These are phyloP conservation scores for Microplitis deprimator DNA, from an alignment of 2,888 invertebrate species.

Conservation along the genomic window DNA sequence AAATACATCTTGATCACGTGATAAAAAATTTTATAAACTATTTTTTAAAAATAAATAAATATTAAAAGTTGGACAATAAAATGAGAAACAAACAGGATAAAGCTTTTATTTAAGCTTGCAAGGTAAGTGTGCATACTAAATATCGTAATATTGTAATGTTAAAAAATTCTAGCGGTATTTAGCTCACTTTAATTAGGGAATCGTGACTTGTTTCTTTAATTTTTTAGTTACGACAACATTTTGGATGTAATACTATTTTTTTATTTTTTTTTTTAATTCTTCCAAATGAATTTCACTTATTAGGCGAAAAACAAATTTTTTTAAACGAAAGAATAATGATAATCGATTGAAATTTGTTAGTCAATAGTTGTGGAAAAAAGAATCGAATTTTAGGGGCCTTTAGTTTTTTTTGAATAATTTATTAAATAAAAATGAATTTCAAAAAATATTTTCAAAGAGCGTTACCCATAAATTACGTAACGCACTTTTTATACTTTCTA, in stretches of 20 bases:
- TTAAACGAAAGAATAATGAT: too few relatives aligned
- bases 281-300: background rate
- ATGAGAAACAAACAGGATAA: conserved; percentile 49
- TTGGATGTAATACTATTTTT: conserved; percentile 52
- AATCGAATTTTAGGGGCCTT: too few relatives aligned
- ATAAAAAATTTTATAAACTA: background rate
- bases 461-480: too few relatives aligned
- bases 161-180: conserved; percentile 70
- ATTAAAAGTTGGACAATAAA: background rate
- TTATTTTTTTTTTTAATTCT: background rate
- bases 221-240: conserved; percentile 55
- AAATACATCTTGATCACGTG: background rate
- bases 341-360: too few relatives aligned
- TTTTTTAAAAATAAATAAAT: background rate
- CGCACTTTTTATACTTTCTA: too few relatives aligned
- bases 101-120: conserved; percentile 69
- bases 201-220: conserved; percentile 71
- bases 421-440: too few relatives aligned
- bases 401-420: too few relatives aligned
- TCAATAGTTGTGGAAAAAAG: too few relatives aligned
- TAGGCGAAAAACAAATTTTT: conserved; percentile 12
- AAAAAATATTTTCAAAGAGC: too few relatives aligned
- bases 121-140: conserved; percentile 71
- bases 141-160: conserved; percentile 70
- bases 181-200: conserved; percentile 70